These are phyloP conservation scores for Trachemys scripta DNA, from an alignment of 2,113 vertebrate species.

Conservation along the genomic window DNA sequence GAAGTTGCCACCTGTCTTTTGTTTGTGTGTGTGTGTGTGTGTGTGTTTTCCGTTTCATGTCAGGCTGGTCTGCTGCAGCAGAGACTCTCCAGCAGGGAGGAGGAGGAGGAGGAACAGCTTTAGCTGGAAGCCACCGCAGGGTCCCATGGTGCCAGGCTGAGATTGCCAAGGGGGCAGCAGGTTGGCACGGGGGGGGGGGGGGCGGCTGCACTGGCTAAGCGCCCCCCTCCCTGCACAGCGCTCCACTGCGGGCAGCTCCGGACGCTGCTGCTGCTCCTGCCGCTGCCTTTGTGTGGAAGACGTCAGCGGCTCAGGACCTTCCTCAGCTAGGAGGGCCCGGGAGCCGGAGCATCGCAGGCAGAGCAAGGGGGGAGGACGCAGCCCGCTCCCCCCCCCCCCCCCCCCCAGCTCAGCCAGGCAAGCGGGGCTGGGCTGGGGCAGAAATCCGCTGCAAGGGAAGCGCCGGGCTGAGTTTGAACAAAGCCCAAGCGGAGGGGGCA, in stretches of 20 bases:
- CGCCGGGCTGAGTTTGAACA: neutral
- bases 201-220: neutral
- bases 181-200: conserved; percentile 40
- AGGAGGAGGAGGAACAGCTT: conserved; percentile 12
- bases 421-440: neutral
- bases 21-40: too few species aligned
- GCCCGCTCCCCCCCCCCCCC: conserved; percentile 20
- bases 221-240: neutral
- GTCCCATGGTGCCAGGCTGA: conserved; percentile 69
- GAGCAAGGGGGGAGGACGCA: neutral
- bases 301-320: neutral
- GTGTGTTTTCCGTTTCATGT: conserved; percentile 17
- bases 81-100: conserved; percentile 29
- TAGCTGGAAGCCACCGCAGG: conserved; percentile 12
- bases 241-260: neutral
- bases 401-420: neutral
- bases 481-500: neutral
- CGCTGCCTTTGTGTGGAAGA: neutral
- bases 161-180: conserved; percentile 59
- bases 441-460: neutral
- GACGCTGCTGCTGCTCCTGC: neutral
- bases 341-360: neutral
- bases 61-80: conserved; percentile 45
- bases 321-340: neutral
- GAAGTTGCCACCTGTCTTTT: conserved; percentile 4